A percentile compares a stretch with the other conserved stretches of the same genome.
Evolutionary conservation across 2,113 vertebrate species (phyloP).

Genomic region (Eurypyga helias): DNA sequence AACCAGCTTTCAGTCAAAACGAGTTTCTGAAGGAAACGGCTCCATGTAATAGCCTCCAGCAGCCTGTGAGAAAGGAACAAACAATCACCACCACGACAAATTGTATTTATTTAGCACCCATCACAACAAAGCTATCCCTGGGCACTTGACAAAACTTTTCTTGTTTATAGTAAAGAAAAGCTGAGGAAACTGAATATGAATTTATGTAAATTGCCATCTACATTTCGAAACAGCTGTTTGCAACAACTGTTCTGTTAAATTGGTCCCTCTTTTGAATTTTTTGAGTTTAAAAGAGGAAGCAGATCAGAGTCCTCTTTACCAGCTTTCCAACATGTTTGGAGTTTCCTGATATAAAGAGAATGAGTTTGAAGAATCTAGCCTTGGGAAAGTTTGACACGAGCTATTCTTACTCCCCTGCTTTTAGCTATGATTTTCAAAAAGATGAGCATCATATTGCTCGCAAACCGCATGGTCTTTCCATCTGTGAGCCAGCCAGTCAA

Average conservation of each 20-base stretch:
- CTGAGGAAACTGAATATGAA: not conserved
- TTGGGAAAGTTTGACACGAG: not conserved
- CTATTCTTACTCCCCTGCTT: not conserved
- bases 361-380: not conserved
- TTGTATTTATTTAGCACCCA: not conserved
- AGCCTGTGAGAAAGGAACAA: not conserved
- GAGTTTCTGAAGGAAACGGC: not conserved
- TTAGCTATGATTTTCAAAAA: not conserved
- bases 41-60: not conserved
- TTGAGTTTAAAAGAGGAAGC: not conserved
- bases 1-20: not conserved
- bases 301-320: not conserved
- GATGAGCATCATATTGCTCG: not conserved
- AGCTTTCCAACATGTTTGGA: not conserved
- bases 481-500: not conserved
- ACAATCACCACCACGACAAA: not conserved
- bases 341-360: not conserved
- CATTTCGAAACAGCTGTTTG: not conserved
- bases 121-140: not conserved
- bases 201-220: constrained; percentile 1
- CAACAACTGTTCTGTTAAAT: not conserved
- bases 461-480: not conserved
- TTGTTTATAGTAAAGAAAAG: not conserved
- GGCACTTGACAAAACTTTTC: not conserved
- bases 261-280: not conserved